Base-by-base conservation (phyloP, 2,797 vertebrate genomes). In the Muraenolepis orangiensis region DNA sequence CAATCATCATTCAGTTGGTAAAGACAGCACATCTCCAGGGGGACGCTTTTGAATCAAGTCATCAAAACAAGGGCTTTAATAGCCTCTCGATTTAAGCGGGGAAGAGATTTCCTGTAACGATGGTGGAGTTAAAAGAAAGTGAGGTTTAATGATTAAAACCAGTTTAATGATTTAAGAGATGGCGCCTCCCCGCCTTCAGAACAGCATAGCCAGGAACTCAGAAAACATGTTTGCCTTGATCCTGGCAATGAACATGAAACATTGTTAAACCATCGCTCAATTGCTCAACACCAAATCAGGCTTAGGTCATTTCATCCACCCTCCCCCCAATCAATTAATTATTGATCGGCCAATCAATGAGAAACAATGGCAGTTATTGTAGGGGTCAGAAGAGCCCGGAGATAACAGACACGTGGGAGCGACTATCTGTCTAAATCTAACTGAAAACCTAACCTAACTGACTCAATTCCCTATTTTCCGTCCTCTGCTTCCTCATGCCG, bases 391-490 rank as follows among this genome's bases (percentile, higher is more conserved):
- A 20, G 42, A 46, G 42, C 16, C 42, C 4, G 14, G 42, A 46
- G 42, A 46, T 46, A 46, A 73, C 72, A 12, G 16, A n/a, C 51
- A 34, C 0, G 4, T 72, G 38, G 66, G 8, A 66, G 18, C 85
- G 76, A 87, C 84, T 86, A 85, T 87, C 82, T 75, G 80, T 69
- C 64, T 72, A 75, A n/a, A 84, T 18, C 1, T 68, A 51, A 29
- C 20, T 18, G 8, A 29, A 31, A 51, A 29, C 20, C 18, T 7
- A 29, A 31, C 14, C 11, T 31, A 18, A 46, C 42, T 14, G 4
- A 34, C 32, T 46, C 42, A 46, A 46, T 18, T 3, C 4, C 18
- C 29, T 29, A 0, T 68, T 29, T 31, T n/a, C 36, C 30, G 31
- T 69, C 23, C 26, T 12, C n/a, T 34, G 31, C 26, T 78, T 72